Evolutionary conservation across 2,888 invertebrate species (phyloP).

Genomic region (Lordiphosa fenestrarum): DNA sequence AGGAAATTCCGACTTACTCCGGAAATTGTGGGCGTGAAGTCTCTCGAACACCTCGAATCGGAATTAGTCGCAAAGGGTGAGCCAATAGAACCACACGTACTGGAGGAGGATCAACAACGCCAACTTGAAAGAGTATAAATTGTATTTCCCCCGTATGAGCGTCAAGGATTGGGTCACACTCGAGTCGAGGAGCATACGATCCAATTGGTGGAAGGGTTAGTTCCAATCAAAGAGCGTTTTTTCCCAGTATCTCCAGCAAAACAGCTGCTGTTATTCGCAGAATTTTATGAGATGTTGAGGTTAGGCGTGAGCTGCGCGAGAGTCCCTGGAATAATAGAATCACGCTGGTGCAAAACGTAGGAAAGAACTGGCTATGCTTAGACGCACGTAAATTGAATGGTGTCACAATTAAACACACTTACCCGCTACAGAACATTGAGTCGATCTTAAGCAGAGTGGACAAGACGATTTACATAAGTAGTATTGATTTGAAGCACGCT

Average conservation of each 20-base stretch:
- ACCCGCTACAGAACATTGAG: slow-evolving; percentile 6
- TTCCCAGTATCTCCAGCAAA: slow-evolving; percentile 6
- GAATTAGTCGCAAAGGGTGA: not conserved
- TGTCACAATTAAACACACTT: slow-evolving; percentile 1
- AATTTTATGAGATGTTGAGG: slow-evolving; percentile 5
- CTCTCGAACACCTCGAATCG: not conserved
- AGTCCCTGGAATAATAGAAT: slow-evolving; percentile 1
- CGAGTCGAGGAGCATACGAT: no score
- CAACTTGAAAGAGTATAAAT: no score
- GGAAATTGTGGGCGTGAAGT: not conserved
- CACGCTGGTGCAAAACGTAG: slow-evolving; percentile 1
- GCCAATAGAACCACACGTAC: not conserved
- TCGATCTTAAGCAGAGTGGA: slow-evolving; percentile 1
- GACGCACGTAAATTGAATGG: slow-evolving; percentile 6
- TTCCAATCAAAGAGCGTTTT: not conserved
- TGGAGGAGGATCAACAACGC: not conserved
- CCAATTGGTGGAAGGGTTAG: no score
- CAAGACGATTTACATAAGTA: slow-evolving; percentile 1
- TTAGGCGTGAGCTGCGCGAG: slow-evolving; percentile 3
- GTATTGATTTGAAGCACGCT: slow-evolving; percentile 4
- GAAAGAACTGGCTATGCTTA: not conserved
- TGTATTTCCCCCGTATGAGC: no score
- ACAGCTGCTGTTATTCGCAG: slow-evolving; percentile 1
- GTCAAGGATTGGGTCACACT: no score
- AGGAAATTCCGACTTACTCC: not conserved